A percentile compares a stretch with the other conserved stretches of the same genome.
Conservation (phyloP, 2,797 vertebrate genomes). For the Danio kyathit region DNA sequence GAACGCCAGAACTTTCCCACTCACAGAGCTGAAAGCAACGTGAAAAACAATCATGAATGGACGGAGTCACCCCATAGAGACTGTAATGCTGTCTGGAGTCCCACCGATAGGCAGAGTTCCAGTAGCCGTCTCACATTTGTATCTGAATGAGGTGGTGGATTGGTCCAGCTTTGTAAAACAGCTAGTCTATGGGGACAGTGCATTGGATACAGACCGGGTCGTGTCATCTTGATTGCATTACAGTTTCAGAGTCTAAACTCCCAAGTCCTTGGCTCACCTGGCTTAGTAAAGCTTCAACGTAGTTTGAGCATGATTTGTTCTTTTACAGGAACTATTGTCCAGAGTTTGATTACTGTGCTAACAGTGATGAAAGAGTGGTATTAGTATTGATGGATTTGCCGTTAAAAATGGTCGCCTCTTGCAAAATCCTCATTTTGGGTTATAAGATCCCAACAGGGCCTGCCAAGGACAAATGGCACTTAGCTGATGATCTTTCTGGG, state of each 20-base stretch:
- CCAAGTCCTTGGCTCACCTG: neutral
- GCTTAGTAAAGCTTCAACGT: neutral
- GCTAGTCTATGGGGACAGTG: constrained; percentile 31
- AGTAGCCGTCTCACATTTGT: constrained; percentile 65
- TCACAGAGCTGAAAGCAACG: constrained; percentile 20
- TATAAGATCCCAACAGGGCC: constrained; percentile 63
- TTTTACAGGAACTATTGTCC: constrained; percentile 47
- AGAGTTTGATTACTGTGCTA: constrained; percentile 61
- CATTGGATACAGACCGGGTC: neutral
- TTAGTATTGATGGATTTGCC: constrained; percentile 58
- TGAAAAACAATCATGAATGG: constrained; percentile 38
- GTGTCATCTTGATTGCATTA: neutral
- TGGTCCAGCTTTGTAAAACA: constrained; percentile 28
- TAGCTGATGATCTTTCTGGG: constrained; percentile 74
- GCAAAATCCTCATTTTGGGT: constrained; percentile 67
- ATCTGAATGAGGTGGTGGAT: constrained; percentile 59
- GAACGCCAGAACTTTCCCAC: constrained; percentile 60
- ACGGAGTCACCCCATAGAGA: constrained; percentile 62
- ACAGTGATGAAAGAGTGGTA: constrained; percentile 55
- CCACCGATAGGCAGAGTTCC: constrained; percentile 71
- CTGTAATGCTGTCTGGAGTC: constrained; percentile 64
- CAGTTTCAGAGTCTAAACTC: neutral
- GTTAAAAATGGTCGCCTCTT: constrained; percentile 57
- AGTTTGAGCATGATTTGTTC: constrained; percentile 44
- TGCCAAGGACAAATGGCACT: constrained; percentile 76